Evolutionary conservation across 2,797 vertebrate species (phyloP).

Genomic region (Diceros bicornis): DNA sequence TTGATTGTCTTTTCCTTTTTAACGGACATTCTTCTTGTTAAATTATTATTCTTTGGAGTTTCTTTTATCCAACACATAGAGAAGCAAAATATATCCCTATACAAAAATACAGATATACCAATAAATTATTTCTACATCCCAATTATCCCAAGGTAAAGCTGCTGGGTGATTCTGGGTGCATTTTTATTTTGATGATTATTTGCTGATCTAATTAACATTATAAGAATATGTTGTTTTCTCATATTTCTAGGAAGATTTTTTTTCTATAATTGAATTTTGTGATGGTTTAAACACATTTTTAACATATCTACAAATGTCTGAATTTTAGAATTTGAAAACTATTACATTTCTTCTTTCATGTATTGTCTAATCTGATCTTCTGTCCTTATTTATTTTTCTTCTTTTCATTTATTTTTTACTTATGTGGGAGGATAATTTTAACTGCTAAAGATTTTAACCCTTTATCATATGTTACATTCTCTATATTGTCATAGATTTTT

Average conservation of each 20-base stretch:
- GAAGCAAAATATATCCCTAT: not conserved
- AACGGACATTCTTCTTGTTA: not conserved
- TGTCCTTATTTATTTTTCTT: not conserved
- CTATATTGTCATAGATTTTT: not conserved
- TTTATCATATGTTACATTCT: not conserved
- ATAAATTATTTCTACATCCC: not conserved
- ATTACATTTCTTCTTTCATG: not conserved
- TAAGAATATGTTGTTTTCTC: not conserved
- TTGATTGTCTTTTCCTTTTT: not conserved
- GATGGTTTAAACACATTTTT: not conserved
- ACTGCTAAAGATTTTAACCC: not conserved
- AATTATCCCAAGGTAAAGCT: not conserved
- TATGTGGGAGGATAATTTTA: not conserved
- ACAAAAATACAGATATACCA: not conserved
- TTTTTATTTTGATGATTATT: constrained; percentile 36
- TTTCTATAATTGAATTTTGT: constrained; percentile 13
- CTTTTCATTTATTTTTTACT: constrained; percentile 24
- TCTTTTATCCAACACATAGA: not conserved
- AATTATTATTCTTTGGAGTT: not conserved
- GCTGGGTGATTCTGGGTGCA: not conserved
- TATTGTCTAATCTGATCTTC: not conserved
- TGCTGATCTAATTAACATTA: constrained; percentile 9
- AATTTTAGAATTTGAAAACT: not conserved
- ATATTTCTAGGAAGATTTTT: not conserved
- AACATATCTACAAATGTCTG: not conserved